Percentiles rank a stretch among this genome's conserved stretches.
Evolutionary conservation across 2,888 invertebrate genomes (phyloP).

Genomic region (Eugnorisma glareosa): DNA sequence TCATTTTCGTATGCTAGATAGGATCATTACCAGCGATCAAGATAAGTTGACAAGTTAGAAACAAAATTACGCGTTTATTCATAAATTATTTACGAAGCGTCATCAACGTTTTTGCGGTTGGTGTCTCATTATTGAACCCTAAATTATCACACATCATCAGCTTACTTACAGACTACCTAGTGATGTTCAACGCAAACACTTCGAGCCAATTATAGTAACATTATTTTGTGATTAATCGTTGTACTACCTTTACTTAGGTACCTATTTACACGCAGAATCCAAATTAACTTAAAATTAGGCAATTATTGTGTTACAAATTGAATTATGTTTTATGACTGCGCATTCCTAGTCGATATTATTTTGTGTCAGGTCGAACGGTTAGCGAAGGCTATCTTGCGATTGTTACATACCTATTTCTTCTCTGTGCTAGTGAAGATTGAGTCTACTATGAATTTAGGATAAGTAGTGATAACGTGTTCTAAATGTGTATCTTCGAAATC

Average conservation of each 20-base stretch:
- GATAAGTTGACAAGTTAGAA: constrained; percentile 31
- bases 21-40: constrained; percentile 36
- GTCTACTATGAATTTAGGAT: neutral
- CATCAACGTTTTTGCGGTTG: constrained; percentile 60
- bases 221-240: constrained; percentile 16
- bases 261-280: neutral
- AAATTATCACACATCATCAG: constrained; percentile 50
- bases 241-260: constrained; percentile 16
- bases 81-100: constrained; percentile 43
- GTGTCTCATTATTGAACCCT: constrained; percentile 34
- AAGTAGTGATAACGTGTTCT: constrained; percentile 1
- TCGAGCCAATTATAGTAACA: constrained; percentile 10
- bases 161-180: constrained; percentile 16
- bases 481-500: constrained; percentile 3
- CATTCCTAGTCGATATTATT: neutral
- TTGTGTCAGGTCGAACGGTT: neutral
- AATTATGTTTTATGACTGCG: neutral
- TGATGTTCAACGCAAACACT: constrained; percentile 40
- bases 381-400: neutral
- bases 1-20: constrained; percentile 11
- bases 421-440: neutral
- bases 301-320: constrained; percentile 10
- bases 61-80: constrained; percentile 36
- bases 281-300: constrained; percentile 29
- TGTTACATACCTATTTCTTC: neutral